These are phyloP conservation scores for Hassar affinis DNA, from an alignment of 2,113 vertebrate genomes.

Conservation along the genomic window DNA sequence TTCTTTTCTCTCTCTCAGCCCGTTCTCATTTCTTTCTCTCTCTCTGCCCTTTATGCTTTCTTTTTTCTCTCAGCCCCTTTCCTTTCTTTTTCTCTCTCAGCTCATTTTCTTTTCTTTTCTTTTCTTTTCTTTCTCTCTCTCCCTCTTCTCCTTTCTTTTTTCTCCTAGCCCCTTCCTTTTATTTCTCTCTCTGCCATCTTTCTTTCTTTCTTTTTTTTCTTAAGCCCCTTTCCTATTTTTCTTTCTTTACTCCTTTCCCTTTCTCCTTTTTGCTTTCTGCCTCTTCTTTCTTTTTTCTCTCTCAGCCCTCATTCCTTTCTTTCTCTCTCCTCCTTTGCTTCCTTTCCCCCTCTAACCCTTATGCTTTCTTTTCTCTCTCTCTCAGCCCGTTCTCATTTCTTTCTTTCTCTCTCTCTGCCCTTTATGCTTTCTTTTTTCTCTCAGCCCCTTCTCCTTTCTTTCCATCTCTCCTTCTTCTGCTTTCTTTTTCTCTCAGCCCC, in stretches of 20 bases:
- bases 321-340: neutral
- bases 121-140: fast-evolving
- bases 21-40: neutral
- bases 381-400: neutral
- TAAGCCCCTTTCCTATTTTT: too few relatives aligned
- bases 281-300: neutral
- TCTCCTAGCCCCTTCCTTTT: too few relatives aligned
- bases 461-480: too few relatives aligned
- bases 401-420: neutral
- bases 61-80: neutral
- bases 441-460: too few relatives aligned
- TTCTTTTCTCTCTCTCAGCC: neutral
- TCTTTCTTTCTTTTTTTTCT: neutral
- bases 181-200: fast-evolving
- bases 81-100: neutral
- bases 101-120: neutral
- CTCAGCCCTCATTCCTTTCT: neutral
- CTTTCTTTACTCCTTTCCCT: neutral
- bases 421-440: neutral
- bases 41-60: neutral
- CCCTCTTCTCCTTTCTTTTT: neutral
- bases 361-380: neutral
- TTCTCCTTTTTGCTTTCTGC: too few relatives aligned
- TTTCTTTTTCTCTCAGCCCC: neutral
- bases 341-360: neutral